These are phyloP conservation scores for Anolis sagrei DNA, from an alignment of 2,113 vertebrate genomes.

Conservation along the genomic window DNA sequence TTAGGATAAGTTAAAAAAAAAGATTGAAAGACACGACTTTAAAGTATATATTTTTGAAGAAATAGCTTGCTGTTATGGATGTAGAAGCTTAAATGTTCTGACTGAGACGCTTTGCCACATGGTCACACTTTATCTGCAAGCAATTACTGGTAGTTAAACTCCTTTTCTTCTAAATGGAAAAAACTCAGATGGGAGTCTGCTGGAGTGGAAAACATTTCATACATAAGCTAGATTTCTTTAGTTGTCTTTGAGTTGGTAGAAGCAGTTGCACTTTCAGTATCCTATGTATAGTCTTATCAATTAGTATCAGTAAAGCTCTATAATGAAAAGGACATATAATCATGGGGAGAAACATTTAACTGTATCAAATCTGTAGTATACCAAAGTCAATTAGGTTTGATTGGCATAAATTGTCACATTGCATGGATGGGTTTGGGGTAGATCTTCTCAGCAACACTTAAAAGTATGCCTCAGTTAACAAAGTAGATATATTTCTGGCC, in stretches of 20 bases:
- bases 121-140: neutral
- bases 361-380: too few species aligned
- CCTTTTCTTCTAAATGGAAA: neutral
- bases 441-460: too few species aligned
- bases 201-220: neutral
- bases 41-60: neutral
- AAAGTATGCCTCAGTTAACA: too few species aligned
- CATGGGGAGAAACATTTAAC: too few species aligned
- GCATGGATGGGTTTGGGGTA: too few species aligned
- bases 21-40: too few species aligned
- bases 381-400: too few species aligned
- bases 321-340: too few species aligned
- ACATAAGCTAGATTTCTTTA: neutral
- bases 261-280: neutral
- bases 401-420: too few species aligned
- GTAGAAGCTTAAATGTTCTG: neutral
- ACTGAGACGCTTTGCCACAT: neutral
- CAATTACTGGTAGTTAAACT: neutral
- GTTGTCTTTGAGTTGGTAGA: neutral
- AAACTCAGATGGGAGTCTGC: neutral
- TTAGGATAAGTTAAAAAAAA: too few species aligned
- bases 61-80: conserved; percentile 17
- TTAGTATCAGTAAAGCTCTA: neutral
- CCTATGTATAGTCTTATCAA: neutral
- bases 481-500: too few species aligned